Evolutionary conservation across 2,113 vertebrate species (phyloP), one percentile per base, ranked within the genome.

Genomic region (Triplophysa dalaica): DNA sequence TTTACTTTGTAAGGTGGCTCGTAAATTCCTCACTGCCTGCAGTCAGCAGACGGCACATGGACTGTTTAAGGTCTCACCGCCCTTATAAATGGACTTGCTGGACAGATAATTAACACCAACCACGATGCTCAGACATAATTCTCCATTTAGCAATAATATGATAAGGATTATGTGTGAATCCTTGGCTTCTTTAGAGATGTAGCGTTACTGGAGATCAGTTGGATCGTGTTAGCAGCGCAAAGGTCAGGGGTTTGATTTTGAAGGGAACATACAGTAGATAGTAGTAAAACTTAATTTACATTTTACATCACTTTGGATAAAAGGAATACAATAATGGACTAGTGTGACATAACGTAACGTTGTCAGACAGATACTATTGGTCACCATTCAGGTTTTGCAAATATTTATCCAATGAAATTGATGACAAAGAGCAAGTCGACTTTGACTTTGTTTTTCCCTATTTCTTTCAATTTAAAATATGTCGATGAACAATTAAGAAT

Each of bases 71-170:
- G 78, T 89, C 70, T 75, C 65, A 74, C 88, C 89, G 87, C 79
- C 85, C 87, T 93, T 92, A 94, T 91, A 86, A 94, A 93, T 94
- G 93, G 90, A 92, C 89, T 82, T 88, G 88, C 89, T 90, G 91
- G 89, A 0, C 19, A 24, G 90, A 91, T 95, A 96, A 96, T 95
- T 94, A 94, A 95, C 94, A 92, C 89, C 2, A 29, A 29, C 26
- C 89, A 90, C 92, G 92, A 94, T 93, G 92, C 91, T 90, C 81
- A 85, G 90, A 94, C 93, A 94, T 94, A 92, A 93, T 93, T 95
- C 93, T 95, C 95, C 95, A 97, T 97, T 95, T 96, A 95, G 93
- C 88, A 58, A 87, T 95, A 95, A 96, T 92, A 91, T 91, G 94
- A 95, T 96, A 93, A 95, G 94, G 88, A 88, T 89, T 90, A 91